Base-by-base conservation (phyloP, 1,140 invertebrate species). In the Aphaenogaster floridana region DNA sequence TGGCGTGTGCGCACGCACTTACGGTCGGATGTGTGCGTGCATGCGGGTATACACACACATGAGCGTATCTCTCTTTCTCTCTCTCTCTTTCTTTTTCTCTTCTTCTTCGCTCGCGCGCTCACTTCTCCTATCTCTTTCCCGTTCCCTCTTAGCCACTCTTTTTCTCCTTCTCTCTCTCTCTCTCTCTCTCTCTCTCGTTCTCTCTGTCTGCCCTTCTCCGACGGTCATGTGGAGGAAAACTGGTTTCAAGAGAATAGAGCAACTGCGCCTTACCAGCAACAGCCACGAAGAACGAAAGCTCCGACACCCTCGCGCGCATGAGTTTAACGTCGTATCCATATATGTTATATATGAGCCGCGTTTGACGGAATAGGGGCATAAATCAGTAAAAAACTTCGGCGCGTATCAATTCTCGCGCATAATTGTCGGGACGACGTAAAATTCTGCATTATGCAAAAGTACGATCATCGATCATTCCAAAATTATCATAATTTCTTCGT, bases 181-280 rank as follows among this genome's bases (percentile, higher is more conserved):
- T 64, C 57, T 50, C 76, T 61, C 71, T 45, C 28, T 78, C 79
- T 64, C 68, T 72, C 45, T 76, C 48, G 63, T 17, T 68, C 86
- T 87, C 64, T 86, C 79, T 66, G 57, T 84, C 74, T 77, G 66
- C 48, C 84, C 63, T 72, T 68, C 88, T 63, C 34, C 54, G 63
- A 78, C 61, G 86, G 61, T 88, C 59, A 89, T 91, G 90, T 92
- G 84, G 91, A 95, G 94, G 93, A 95, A 95, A 95, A 95, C 95
- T 95, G 94, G 94, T 95, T 95, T 93, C 94, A 94, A 92, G 90
- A 94, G 94, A 94, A 95, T 95, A 95, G 94, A 95, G 93, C 92
- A 94, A 93, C 94, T 93, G 90, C 90, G 93, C 79, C 91, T 88
- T 92, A 92, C 88, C 91, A 93, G 89, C 90, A 89, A 88, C 87